A percentile compares a stretch with the other conserved stretches of the same genome.
Evolutionary conservation across 1,140 invertebrate genomes (phyloP).

Genomic region (Melitaea cinxia): DNA sequence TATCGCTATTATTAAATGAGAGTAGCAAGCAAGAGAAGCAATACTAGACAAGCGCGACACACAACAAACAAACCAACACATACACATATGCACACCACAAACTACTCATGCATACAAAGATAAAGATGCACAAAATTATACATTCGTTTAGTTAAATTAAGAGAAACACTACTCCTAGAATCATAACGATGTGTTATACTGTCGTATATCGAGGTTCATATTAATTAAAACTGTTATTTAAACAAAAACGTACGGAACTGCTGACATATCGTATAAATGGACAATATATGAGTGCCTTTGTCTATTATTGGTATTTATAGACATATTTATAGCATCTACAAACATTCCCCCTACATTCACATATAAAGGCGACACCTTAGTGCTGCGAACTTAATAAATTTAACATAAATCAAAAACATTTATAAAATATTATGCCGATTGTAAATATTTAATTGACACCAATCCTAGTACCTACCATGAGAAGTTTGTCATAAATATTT

Average conservation of each 20-base stretch:
- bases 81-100: too few species aligned
- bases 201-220: neutral
- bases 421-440: too few species aligned
- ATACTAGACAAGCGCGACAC: too few species aligned
- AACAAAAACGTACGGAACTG: slow-evolving; percentile 2
- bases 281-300: slow-evolving; percentile 4
- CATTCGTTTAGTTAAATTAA: too few species aligned
- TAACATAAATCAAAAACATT: neutral
- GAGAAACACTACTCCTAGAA: neutral
- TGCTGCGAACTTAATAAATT: neutral
- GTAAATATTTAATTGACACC: too few species aligned
- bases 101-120: too few species aligned
- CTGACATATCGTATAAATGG: slow-evolving; percentile 1
- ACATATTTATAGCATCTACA: slow-evolving; percentile 4
- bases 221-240: slow-evolving; percentile 4
- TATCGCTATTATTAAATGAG: too few species aligned
- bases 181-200: neutral
- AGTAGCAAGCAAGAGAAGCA: too few species aligned
- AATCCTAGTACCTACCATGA: too few species aligned
- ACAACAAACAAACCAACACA: too few species aligned
- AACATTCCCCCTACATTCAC: neutral
- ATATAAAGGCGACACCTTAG: slow-evolving; percentile 2
- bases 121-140: too few species aligned
- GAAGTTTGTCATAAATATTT: neutral
- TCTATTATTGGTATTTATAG: slow-evolving; percentile 2